Base-by-base conservation (phyloP, 1,140 invertebrate genomes). In the Cyclargus thomasi region DNA sequence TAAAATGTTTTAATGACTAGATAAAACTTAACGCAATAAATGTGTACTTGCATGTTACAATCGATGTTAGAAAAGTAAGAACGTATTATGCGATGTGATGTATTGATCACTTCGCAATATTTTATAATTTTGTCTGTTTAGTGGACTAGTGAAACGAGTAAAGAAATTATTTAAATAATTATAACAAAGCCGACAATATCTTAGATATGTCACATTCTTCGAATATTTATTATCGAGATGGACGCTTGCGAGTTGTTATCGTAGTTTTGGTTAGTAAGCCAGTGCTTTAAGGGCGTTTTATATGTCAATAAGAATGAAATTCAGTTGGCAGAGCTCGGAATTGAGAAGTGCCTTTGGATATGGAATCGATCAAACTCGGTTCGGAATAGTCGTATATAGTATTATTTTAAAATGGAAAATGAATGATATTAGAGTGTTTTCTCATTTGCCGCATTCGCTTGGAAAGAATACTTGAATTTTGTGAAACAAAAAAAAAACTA, bases 281-380 rank as follows among this genome's bases (percentile, higher is more conserved):
- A 73, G 72, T 75, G 74, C 66, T 76, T 72, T 72, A 76, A 70
- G 70, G 17, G 57, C 62, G 68, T 65, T 65, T 64, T 62, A 65
- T 62, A 65, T 53, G 21, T 18, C 20, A 18, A 59, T 59, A 21
- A 20, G 55, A 59, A 59, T 59, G 18, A 18, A 59, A 59, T 59
- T 59, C 55, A 59, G 55, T 59, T 59, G 55, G 18, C 55, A 59
- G 18, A 17, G 55, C 17, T 66, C 67, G 39, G 63, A 67, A 17
- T 23, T 57, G 64, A 55, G 53, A 78, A 73, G 73, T 77, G 72
- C 77, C 75, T 78, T 76, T 67, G 65, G 63, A 74, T 69, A n/a
- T 75, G 62, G 67, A 63, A 74, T 63, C 70, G 59, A 65, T 69
- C 62, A 59, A 65, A 65, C 29, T 62, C 53, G 64, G 67, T 63